A percentile compares a stretch with the other conserved stretches of the same genome.
Evolutionary conservation across 2,113 vertebrate species (phyloP).

Genomic region (Mola mola): DNA sequence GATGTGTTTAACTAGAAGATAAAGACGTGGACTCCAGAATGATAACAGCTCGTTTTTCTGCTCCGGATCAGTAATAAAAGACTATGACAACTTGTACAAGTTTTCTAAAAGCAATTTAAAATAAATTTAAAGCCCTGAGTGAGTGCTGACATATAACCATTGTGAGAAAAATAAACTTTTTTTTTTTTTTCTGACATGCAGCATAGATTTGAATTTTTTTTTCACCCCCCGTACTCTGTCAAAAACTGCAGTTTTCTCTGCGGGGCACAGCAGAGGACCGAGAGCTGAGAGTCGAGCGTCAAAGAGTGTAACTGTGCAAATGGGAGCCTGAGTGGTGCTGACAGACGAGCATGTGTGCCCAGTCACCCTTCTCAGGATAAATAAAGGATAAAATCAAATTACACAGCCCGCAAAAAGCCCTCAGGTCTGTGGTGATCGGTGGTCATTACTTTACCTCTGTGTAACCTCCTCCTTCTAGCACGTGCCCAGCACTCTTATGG

Average conservation of each 20-base stretch:
- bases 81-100: conserved; percentile 31
- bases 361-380: conserved; percentile 46
- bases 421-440: too few relatives aligned
- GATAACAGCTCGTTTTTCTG: conserved; percentile 58
- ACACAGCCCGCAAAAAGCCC: conserved; percentile 25
- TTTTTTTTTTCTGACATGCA: too few relatives aligned
- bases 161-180: too few relatives aligned
- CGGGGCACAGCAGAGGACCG: conserved; percentile 4
- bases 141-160: too few relatives aligned
- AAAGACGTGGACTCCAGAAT: conserved; percentile 51
- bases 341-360: conserved; percentile 56
- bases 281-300: neutral
- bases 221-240: too few relatives aligned
- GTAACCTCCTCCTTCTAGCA: conserved; percentile 60
- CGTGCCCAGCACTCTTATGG: conserved; percentile 45
- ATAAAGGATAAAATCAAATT: conserved; percentile 60
- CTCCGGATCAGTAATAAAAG: conserved; percentile 43
- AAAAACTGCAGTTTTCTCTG: too few relatives aligned
- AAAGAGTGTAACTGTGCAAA: conserved; percentile 32
- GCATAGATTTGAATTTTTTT: too few relatives aligned
- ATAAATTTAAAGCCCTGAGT: too few relatives aligned
- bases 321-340: conserved; percentile 53
- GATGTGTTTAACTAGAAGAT: conserved; percentile 71
- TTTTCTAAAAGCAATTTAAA: conserved; percentile 12
- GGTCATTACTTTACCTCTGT: conserved; percentile 36